Evolutionary conservation across 2,113 vertebrate genomes (phyloP), one percentile per base, ranked within the genome.

Genomic region (Pantherophis guttatus): DNA sequence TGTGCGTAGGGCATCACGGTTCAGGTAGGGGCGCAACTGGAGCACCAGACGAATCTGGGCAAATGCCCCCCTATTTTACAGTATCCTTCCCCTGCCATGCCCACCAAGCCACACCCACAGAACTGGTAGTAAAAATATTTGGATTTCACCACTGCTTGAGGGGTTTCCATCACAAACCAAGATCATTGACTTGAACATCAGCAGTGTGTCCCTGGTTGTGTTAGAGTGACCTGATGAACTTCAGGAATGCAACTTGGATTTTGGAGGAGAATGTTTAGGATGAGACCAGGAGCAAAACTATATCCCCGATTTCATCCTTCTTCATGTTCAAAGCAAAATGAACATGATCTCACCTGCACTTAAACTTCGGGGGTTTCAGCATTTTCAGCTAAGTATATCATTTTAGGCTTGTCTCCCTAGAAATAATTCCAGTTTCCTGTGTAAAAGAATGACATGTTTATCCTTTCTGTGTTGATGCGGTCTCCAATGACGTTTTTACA

Each of bases 401-500:
- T 90, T 86, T 50, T 62, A 39, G 57, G 29, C 21, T 54, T 62
- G 75, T 13, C 90, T 90, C 62, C 75, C 92, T 33, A 86, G 90
- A 93, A 93, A 90, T 62, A 93, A 93, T 93, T 90, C 55, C n/a
- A 21, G 55, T 48, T 90, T 62, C 89, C 89, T 70, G 8, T 65
- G 54, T 90, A 87, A 90, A 39, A 85, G 44, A 54, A 33, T 21
- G 50, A 90, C 89, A 5, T 65, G 75, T 90, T 90, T 93, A 93
- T 90, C 57, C 19, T 58, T 85, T 90, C 44, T 24, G 12, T 90
- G 65, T 90, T 65, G 54, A 55, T 11, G 15, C 89, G 33, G n/a
- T 65, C 29, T 15, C 75, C 92, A 90, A 90, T 90, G 92, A 93
- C 29, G 48, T 90, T 93, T 48, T 93, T 87, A 65, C 92, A 85